phyloP scores from a whole-genome alignment of 2,113 vertebrate species.

The Corvus moneduloides region DNA sequence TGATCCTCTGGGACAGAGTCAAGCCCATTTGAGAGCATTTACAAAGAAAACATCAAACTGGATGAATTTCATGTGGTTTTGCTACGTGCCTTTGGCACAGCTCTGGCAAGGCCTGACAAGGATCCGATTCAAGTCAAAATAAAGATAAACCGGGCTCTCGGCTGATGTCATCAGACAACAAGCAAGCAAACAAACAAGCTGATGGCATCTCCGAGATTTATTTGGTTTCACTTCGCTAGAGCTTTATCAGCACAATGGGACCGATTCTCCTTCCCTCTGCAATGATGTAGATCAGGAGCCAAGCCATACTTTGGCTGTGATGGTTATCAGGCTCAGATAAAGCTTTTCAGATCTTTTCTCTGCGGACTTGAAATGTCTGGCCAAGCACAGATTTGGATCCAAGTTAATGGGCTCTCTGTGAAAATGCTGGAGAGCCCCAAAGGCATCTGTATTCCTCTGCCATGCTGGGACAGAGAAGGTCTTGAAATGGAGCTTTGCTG shows the following conservation, averaged over 20 bases:
- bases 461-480: background rate
- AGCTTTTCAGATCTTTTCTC: slow-evolving; percentile 48
- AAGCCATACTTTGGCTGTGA: background rate
- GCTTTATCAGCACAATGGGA: background rate
- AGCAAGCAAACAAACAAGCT: slow-evolving; percentile 22
- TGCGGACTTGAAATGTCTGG: slow-evolving; percentile 39
- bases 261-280: background rate
- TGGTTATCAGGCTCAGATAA: slow-evolving; percentile 49
- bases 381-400: slow-evolving; percentile 45
- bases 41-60: slow-evolving; percentile 55
- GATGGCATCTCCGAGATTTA: background rate
- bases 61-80: slow-evolving; percentile 31
- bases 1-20: slow-evolving; percentile 57
- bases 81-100: slow-evolving; percentile 46
- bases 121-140: background rate
- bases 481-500: slow-evolving; percentile 3
- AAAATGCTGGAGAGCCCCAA: slow-evolving; percentile 37
- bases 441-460: slow-evolving; percentile 13
- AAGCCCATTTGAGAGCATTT: slow-evolving; percentile 46
- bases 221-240: slow-evolving; percentile 24
- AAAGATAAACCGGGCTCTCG: background rate
- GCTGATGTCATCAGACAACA: slow-evolving; percentile 13
- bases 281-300: slow-evolving; percentile 33
- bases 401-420: slow-evolving; percentile 57
- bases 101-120: slow-evolving; percentile 27